Conservation (phyloP, 2,113 vertebrate species). For the Rhabdomys dilectus region DNA sequence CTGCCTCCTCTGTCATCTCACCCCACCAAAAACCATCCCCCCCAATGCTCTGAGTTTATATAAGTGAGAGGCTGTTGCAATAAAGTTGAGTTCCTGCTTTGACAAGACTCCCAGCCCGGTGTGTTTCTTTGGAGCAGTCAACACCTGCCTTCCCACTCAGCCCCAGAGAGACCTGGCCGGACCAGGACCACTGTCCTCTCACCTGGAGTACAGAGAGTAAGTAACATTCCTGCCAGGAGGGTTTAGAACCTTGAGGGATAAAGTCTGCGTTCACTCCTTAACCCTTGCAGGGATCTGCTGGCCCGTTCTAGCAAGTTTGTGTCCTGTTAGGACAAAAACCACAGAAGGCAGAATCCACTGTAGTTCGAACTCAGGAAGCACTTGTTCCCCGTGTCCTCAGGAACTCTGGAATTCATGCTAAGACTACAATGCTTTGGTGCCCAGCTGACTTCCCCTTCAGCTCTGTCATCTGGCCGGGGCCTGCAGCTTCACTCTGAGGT, state of each 20-base stretch:
- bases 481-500: neutral
- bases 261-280: fast-evolving
- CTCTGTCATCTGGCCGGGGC: neutral
- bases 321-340: neutral
- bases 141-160: too few relatives aligned
- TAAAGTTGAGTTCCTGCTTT: too few relatives aligned
- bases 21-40: too few relatives aligned
- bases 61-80: too few relatives aligned
- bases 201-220: neutral
- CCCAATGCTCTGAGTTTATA: too few relatives aligned
- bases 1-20: too few relatives aligned
- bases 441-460: neutral
- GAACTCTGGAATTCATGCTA: neutral
- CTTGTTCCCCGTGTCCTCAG: neutral
- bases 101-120: too few relatives aligned
- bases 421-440: fast-evolving
- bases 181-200: too few relatives aligned
- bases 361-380: neutral
- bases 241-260: neutral
- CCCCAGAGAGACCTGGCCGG: too few relatives aligned
- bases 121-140: too few relatives aligned
- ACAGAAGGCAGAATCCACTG: neutral
- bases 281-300: neutral
- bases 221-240: neutral
- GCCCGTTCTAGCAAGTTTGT: fast-evolving